Conservation (phyloP, 2,797 vertebrate genomes). For the Falco peregrinus region DNA sequence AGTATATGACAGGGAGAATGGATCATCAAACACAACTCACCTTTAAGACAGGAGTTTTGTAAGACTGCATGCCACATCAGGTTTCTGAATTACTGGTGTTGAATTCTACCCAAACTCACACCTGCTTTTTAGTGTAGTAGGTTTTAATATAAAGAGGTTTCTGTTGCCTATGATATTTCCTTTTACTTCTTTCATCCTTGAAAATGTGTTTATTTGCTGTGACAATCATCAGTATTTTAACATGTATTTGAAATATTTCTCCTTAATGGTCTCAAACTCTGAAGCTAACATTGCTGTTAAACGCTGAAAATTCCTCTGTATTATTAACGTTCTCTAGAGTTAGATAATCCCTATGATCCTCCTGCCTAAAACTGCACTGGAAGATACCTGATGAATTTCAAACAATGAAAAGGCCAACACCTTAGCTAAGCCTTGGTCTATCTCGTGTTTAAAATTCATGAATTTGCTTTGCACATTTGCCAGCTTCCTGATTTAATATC, state of each 20-base stretch:
- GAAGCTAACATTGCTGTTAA: not conserved
- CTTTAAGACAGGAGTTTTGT: not conserved
- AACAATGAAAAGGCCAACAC: conserved; percentile 19
- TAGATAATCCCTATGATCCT: conserved; percentile 15
- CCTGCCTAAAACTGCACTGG: not conserved
- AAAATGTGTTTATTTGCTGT: conserved; percentile 1
- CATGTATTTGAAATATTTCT: not conserved
- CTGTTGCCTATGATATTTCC: not conserved
- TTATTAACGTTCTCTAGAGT: conserved; percentile 31
- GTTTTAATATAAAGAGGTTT: not conserved
- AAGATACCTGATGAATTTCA: conserved; percentile 59
- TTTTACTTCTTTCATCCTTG: not conserved
- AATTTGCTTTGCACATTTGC: conserved; percentile 11
- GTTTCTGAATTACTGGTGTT: not conserved
- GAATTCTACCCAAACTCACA: not conserved
- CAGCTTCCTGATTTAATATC: not conserved
- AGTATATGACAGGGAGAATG: not conserved
- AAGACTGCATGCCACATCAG: not conserved
- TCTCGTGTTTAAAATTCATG: conserved; percentile 42
- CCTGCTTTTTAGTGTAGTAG: not conserved
- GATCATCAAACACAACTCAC: not conserved
- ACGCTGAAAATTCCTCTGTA: not conserved
- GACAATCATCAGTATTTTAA: conserved; percentile 1
- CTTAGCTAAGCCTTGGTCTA: conserved; percentile 13
- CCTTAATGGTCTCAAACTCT: not conserved